Evolutionary conservation across 2,888 invertebrate genomes (phyloP).

Genomic region (Cataglyphis albicans): DNA sequence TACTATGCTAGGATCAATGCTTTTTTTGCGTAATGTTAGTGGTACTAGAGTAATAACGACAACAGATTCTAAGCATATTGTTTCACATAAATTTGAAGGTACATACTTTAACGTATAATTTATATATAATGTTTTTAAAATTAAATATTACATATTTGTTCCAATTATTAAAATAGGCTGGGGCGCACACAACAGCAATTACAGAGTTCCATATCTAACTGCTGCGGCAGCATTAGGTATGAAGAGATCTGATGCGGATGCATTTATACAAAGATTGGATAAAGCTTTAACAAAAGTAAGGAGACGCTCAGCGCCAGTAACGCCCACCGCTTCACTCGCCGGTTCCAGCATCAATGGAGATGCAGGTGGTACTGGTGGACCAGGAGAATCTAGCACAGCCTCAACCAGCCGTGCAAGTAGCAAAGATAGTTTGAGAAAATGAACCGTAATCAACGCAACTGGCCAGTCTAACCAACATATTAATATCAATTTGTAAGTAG

Average conservation of each 20-base stretch:
- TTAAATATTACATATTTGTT: slow-evolving; percentile 14
- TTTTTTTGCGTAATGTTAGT: slow-evolving; percentile 91
- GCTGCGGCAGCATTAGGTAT: slow-evolving; percentile 92
- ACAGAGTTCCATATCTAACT: slow-evolving; percentile 90
- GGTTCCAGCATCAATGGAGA: slow-evolving; percentile 84
- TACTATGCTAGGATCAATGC: slow-evolving; percentile 90
- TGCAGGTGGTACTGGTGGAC: slow-evolving; percentile 81
- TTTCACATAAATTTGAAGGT: slow-evolving; percentile 88
- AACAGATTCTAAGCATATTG: slow-evolving; percentile 87
- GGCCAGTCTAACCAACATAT: slow-evolving; percentile 85
- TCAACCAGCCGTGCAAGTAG: slow-evolving; percentile 84
- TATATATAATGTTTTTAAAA: background rate
- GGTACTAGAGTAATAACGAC: slow-evolving; percentile 90
- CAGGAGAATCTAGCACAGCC: slow-evolving; percentile 83
- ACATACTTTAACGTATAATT: slow-evolving; percentile 58
- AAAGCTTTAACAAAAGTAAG: slow-evolving; percentile 87
- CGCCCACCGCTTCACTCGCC: slow-evolving; percentile 83
- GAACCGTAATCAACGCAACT: slow-evolving; percentile 85
- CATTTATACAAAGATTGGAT: slow-evolving; percentile 89
- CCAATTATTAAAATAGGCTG: slow-evolving; percentile 87
- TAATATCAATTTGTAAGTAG: slow-evolving; percentile 81
- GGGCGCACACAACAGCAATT: slow-evolving; percentile 90
- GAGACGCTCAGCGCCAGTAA: slow-evolving; percentile 83
- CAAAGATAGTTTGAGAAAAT: slow-evolving; percentile 84
- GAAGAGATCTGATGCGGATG: slow-evolving; percentile 89